Evolutionary conservation across 2,888 invertebrate genomes (phyloP), one percentile per base, ranked within the genome.

Genomic region (Crepidodera aurea): DNA sequence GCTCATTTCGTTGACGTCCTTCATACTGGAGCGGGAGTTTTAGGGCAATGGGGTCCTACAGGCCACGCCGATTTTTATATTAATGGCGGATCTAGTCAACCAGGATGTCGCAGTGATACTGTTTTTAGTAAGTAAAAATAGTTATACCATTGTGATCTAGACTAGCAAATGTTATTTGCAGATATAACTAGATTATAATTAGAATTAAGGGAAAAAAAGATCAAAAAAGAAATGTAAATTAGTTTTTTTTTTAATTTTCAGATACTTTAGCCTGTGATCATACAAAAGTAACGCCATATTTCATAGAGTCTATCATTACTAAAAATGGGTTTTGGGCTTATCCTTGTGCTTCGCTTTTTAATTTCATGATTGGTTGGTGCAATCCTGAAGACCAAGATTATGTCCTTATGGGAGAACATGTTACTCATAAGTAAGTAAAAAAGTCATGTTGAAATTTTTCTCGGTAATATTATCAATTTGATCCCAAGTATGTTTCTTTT

Each of bases 21-120:
- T 19, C 94, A 94, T 78, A 94, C 93, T 0, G 93, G 93, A 0
- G 93, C 94, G 0, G 94, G 94, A 0, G 92, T 94, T 67, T 83
- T 94, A 19, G 94, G 94, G 0, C 94, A 94, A 75, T 93, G 93
- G 93, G 93, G 93, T 1, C 92, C 93, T 0, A 93, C 90, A 67
- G 93, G 93, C 0, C 93, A 94, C 76, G 93, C 92, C 0, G 94
- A 94, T 78, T 94, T 93, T 79, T 94, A 93, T 79, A 91, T 94
- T 50, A 94, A 94, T 74, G 94, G 94, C 0, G 91, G 94, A 18
- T 92, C 93, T 27, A 91, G 93, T 75, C 94, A 94, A 73, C 94
- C 94, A 0, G 93, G 93, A 63, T 94, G 94, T 77, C 90, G 90
- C 1, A 91, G 91, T 60, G 87, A 90, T 64, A 92, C 92, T 0